These are phyloP conservation scores for Oxyteleia sp. DNA, from an alignment of 2,888 invertebrate genomes.

Conservation along the genomic window DNA sequence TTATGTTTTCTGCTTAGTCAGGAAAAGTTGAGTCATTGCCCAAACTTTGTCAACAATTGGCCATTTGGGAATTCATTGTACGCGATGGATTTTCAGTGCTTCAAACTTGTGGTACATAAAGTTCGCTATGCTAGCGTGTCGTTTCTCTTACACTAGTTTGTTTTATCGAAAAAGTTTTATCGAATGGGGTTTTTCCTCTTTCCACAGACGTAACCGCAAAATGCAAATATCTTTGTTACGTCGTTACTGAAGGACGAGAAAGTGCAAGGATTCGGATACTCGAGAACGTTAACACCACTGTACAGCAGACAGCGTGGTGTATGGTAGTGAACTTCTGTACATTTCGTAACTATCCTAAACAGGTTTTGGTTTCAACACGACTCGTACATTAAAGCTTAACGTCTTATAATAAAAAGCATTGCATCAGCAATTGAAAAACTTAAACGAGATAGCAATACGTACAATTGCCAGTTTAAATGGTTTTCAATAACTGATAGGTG, in stretches of 20 bases:
- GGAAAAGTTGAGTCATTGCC: conserved; percentile 35
- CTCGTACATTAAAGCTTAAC: conserved; percentile 84
- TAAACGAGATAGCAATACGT: no score
- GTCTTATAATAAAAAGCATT: conserved; percentile 64
- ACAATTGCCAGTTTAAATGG: no score
- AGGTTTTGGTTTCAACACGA: conserved; percentile 83
- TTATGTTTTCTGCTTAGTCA: conserved; percentile 32
- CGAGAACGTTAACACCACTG: conserved; percentile 56
- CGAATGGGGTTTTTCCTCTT: conserved; percentile 78
- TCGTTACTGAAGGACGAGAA: conserved; percentile 69
- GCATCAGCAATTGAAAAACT: no score
- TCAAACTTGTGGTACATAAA: conserved; percentile 46
- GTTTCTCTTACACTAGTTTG: conserved; percentile 65
- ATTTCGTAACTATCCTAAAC: conserved; percentile 81
- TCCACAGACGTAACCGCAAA: conserved; percentile 72
- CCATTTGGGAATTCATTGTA: conserved; percentile 57
- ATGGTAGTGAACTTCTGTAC: conserved; percentile 60
- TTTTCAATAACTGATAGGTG: no score
- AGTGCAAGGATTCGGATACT: conserved; percentile 64
- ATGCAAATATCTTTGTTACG: conserved; percentile 81
- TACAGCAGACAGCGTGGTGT: conserved; percentile 44
- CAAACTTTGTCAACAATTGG: conserved; percentile 57
- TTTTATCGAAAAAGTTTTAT: conserved; percentile 83
- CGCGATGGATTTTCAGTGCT: conserved; percentile 57
- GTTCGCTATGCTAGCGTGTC: conserved; percentile 51